Base-by-base conservation (phyloP, 1,140 invertebrate species). In the Cephus cinctus region DNA sequence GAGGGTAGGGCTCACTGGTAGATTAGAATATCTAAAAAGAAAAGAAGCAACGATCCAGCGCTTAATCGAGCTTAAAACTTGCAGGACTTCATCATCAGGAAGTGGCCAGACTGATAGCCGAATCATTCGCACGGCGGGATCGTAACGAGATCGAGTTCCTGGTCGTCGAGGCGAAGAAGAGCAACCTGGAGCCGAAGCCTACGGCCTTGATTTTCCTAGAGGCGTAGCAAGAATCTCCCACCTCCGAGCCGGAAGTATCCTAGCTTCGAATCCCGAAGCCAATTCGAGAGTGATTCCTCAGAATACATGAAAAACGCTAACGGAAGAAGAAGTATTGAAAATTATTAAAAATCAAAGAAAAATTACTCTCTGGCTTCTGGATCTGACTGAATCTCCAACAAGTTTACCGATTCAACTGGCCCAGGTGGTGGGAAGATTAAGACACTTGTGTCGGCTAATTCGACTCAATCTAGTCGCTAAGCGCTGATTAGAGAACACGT, bases 141-240 rank as follows among this genome's bases (percentile, higher is more conserved):
- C 86, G 89, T 57, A 83, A 85, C 68, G 88, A 92, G 70, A 90
- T 94, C 63, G 90, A 93, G 78, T 92, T 95, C 77, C 81, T 94
- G 61, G 90, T 95, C 34, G 83, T 90, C 35, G 90, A 94, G 75
- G 87, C 88, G 51, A 93, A 93, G 73, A 91, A 91, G 75, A 91
- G 89, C 59, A 91, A 92, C 72, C 79, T 92, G 65, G 90, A 92
- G 76, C 88, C 88, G 56, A 91, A 91, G 78, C 89, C 89, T 51
- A 90, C 88, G 59, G 88, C 89, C 41, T 78, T 91, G 35, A 91
- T 92, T 75, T 92, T 92, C 76, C 75, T 91, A 77, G 89, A 92
- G 80, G 86, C 87, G 83, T 90, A 90, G 88, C 87, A 88, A 56
- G 67, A 75, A 64, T 75, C 72, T 67, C 70, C 72, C 71, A 77